Evolutionary conservation across 2,113 vertebrate genomes (phyloP), one percentile per base, ranked within the genome.

Genomic region (Calidris pygmaea): DNA sequence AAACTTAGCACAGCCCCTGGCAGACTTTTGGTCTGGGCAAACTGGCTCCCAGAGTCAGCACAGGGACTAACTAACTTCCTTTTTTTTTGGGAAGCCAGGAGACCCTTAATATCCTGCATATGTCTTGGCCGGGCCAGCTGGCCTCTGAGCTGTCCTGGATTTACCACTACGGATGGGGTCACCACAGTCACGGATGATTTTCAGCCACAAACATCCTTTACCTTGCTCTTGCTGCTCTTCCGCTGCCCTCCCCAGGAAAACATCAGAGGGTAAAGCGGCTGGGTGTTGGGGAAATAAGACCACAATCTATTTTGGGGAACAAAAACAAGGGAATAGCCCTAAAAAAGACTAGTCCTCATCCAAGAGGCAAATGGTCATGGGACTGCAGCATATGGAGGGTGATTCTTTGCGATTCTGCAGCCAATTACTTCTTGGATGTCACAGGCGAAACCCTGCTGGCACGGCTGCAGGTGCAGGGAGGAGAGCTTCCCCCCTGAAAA

Each of bases 311-410:
- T 77, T 55, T 32, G 45, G 93, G 80, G 47, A 75, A 71, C 24
- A 52, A 35, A 75, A 95, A 58, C 45, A 41, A 65, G 75, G 26
- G 26, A 35, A 45, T 9, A 37, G 63, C n/a, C 72, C 35, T 62
- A 10, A 71, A 77, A 71, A 68, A 9, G 7, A 45, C 12, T 53
- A 22, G 26, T 4, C 47, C 59, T 77, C 2, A 1, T 77, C 94
- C 91, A 96, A 89, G 91, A 81, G 68, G 73, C 68, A 88, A 95
- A 89, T 26, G 85, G 58, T 41, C 67, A 24, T 10, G 7, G 43
- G 82, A 77, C 53, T 81, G 79, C 29, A 77, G 89, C 95, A 96
- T 80, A 92, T 90, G 93, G 95, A 95, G 83, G 86, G 93, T 35
- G 94, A 93, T 95, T 78, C 95, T 95, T 79, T 50, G 83, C 76